A percentile compares a stretch with the other conserved stretches of the same genome.
These are phyloP conservation scores for Asbolus verrucosus DNA, from an alignment of 1,140 invertebrate genomes.

Conservation along the genomic window DNA sequence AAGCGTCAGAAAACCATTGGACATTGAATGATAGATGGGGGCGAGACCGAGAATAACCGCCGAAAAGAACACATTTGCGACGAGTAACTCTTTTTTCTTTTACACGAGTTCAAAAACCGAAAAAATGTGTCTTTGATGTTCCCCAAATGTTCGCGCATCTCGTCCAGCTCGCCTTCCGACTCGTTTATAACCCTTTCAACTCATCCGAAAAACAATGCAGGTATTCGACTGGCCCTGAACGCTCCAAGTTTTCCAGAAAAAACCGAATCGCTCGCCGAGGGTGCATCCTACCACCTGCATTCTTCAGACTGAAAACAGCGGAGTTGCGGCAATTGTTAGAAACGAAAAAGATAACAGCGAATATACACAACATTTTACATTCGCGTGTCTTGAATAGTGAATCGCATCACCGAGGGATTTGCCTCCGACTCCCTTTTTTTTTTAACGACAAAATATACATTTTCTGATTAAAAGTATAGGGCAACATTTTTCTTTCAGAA, in stretches of 20 bases:
- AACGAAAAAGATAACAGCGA: too few relatives aligned
- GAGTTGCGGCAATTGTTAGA: too few relatives aligned
- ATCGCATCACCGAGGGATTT: too few relatives aligned
- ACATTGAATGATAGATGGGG: constrained; percentile 27
- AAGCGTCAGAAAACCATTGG: constrained; percentile 19
- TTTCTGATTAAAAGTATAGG: too few relatives aligned
- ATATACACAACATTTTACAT: too few relatives aligned
- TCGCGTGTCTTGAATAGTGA: too few relatives aligned
- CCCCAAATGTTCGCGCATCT: constrained; percentile 17
- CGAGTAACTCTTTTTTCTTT: constrained; percentile 28
- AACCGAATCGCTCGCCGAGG: too few relatives aligned
- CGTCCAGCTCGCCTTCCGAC: constrained; percentile 7
- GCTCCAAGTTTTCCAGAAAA: background rate
- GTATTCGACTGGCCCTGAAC: constrained; percentile 11
- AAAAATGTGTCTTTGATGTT: constrained; percentile 33
- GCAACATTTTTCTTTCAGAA: background rate
- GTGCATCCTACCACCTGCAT: too few relatives aligned
- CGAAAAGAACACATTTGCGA: constrained; percentile 28
- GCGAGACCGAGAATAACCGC: constrained; percentile 14
- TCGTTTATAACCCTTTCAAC: constrained; percentile 21
- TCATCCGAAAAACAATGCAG: constrained; percentile 28
- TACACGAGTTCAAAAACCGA: constrained; percentile 27
- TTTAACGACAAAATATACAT: constrained; percentile 1
- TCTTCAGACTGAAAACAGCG: too few relatives aligned
- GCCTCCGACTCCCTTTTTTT: too few relatives aligned